Evolutionary conservation across 1,140 invertebrate genomes (phyloP), one percentile per base, ranked within the genome.

Genomic region (Camponotus pennsylvanicus): DNA sequence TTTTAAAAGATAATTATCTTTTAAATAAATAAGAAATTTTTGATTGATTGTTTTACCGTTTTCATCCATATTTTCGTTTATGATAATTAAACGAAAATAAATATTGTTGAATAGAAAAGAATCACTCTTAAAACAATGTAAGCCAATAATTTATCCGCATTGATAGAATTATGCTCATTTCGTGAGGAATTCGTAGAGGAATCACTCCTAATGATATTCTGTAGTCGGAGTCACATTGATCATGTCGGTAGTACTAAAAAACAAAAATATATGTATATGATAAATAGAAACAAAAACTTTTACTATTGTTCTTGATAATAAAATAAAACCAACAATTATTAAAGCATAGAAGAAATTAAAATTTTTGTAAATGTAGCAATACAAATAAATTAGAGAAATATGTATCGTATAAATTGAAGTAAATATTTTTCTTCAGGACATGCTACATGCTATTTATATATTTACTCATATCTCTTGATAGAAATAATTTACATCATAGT

Each of bases 211-310:
- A 45, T 88, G 96, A 92, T 98, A 98, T 18, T 97, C 96, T 42
- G 97, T 97, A 77, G 97, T 96, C 45, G 97, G 97, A 93, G 97
- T 98, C 18, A 98, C 97, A 94, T 97, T 97, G 87, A 98, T 97
- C 97, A 98, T 97, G 94, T 98, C 97, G 87, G 96, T 97, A 80
- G 96, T 97, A 93, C 97, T 97, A 96, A 97, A 86, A 90, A 92
- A 49, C 64, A 86, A 49, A 88, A 63, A 70, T 0, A 61, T 70
- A 89, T 77, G 9, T 21, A 89, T 77, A 15, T 37, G 34, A 82
- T 64, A 45, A 45, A 40, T 77, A n/a, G 18, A 45, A 89, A 90
- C 4, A 73, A 85, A 88, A 85, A 80, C n/a, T 84, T 83, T 34
- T 37, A 55, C 9, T 18, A 71, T 3, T 80, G 49, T 84, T 57